These are phyloP conservation scores for zebrafish (Danio rerio) DNA, from an alignment of 2,113 vertebrate species.

Conservation along the genomic window GRCz12tu NC_133194.1:43980501-43981000, in stretches of 20 bases:
- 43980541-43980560: no score
- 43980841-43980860: conserved; percentile 29
- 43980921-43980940: no score
- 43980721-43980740: conserved; percentile 94
- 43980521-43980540: no score
- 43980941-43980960: no score
- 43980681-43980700: conserved; percentile 91
- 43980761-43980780: conserved; percentile 94
- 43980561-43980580: conserved; percentile 46
- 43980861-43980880: conserved; percentile 44
- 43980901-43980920: no score
- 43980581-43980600: conserved; percentile 65
- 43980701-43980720: conserved; percentile 93
- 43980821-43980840: conserved; percentile 51
- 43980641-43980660: conserved; percentile 81
- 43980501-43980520: no score
- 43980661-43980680: conserved; percentile 84
- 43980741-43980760: conserved; percentile 95
- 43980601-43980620: conserved; percentile 57
- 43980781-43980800: conserved; percentile 92
- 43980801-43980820: conserved; percentile 62
- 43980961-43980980: no score
- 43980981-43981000: no score
- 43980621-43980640: conserved; percentile 46
- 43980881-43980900: not conserved